Evolutionary conservation across 1,140 invertebrate genomes (phyloP).

Genomic region (Heliconius eleuchia): DNA sequence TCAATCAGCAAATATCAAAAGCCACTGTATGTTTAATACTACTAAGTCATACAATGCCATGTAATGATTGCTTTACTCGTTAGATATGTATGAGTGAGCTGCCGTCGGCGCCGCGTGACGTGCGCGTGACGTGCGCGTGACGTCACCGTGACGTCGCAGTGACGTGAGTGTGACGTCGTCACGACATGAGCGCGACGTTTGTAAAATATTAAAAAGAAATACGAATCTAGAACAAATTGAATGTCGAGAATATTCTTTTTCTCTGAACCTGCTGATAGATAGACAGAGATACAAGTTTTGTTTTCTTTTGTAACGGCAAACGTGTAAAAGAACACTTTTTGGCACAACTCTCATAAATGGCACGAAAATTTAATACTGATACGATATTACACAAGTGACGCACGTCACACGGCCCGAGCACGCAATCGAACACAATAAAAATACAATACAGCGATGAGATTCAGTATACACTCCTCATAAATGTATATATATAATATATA

Average conservation of each 20-base stretch:
- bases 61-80: slow-evolving; percentile 69
- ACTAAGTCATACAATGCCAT: slow-evolving; percentile 62
- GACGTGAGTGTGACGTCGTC: slow-evolving; percentile 36
- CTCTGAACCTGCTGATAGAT: slow-evolving; percentile 23
- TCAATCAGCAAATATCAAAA: slow-evolving; percentile 25
- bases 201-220: slow-evolving; percentile 26
- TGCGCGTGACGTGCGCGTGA: slow-evolving; percentile 44
- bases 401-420: slow-evolving; percentile 46
- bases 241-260: slow-evolving; percentile 8
- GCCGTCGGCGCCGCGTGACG: slow-evolving; percentile 49
- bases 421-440: slow-evolving; percentile 43
- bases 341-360: slow-evolving; percentile 60
- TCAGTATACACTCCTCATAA: slow-evolving; percentile 53
- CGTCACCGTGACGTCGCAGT: slow-evolving; percentile 31
- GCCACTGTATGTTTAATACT: slow-evolving; percentile 39
- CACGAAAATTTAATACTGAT: slow-evolving; percentile 61
- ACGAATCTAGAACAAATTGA: slow-evolving; percentile 4
- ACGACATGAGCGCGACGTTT: background rate
- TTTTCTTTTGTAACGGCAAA: background rate
- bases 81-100: slow-evolving; percentile 71
- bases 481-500: slow-evolving; percentile 19
- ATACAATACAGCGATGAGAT: slow-evolving; percentile 69
- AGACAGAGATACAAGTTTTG: background rate
- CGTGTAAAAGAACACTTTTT: slow-evolving; percentile 39
- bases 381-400: slow-evolving; percentile 30